Percentiles rank a stretch among this genome's conserved stretches.
These are phyloP conservation scores for Menidia menidia DNA, from an alignment of 2,797 vertebrate species.

Conservation along the genomic window DNA sequence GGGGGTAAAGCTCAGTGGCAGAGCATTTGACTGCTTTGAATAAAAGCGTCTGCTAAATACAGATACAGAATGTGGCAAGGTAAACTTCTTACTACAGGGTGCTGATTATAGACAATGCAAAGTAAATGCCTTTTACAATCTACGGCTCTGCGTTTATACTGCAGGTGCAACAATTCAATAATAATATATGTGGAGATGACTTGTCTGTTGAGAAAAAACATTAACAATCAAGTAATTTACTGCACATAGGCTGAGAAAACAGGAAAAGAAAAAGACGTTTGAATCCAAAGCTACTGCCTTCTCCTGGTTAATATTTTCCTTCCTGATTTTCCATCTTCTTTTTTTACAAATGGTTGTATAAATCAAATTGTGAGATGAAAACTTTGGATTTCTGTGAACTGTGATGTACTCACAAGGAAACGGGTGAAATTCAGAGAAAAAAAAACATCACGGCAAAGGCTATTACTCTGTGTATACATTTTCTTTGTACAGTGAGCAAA, in stretches of 20 bases:
- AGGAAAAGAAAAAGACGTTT: too few relatives aligned
- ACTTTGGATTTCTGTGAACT: neutral
- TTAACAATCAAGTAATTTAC: too few relatives aligned
- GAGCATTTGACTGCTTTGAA: too few relatives aligned
- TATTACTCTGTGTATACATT: neutral
- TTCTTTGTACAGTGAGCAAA: neutral
- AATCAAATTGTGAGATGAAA: neutral
- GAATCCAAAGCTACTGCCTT: too few relatives aligned
- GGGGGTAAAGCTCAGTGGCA: too few relatives aligned
- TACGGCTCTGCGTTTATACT: neutral
- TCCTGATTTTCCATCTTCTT: too few relatives aligned
- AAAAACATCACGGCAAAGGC: neutral
- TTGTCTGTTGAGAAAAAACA: too few relatives aligned
- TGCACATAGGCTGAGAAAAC: too few relatives aligned
- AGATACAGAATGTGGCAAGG: neutral
- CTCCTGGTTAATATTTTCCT: too few relatives aligned
- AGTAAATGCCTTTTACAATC: neutral
- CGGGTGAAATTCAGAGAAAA: too few relatives aligned
- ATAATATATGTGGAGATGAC: too few relatives aligned
- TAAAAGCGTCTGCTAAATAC: too few relatives aligned
- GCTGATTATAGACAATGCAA: constrained; percentile 20
- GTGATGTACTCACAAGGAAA: neutral
- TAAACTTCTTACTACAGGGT: neutral
- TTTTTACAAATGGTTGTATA: neutral
- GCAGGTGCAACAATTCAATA: neutral